Percentiles rank a stretch among this genome's conserved stretches.
Evolutionary conservation across 2,113 vertebrate species (phyloP).

Genomic region (Notothenia rossii): DNA sequence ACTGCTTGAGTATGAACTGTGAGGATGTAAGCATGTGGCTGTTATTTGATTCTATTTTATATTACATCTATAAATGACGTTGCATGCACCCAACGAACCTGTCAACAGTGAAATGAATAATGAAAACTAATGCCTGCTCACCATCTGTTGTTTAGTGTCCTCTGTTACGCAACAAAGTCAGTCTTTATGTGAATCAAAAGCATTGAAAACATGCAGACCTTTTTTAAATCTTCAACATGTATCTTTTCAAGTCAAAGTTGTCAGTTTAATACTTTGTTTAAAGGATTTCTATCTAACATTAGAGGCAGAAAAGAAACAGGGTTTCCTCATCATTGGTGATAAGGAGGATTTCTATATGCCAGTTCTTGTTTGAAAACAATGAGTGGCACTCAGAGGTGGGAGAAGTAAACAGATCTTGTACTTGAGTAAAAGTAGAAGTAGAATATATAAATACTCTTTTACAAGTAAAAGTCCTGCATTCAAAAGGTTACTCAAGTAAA

Average conservation of each 20-base stretch:
- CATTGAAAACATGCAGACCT: neutral
- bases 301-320: neutral
- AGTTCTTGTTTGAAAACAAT: too few species aligned
- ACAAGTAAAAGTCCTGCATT: too few species aligned
- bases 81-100: slow-evolving; percentile 65
- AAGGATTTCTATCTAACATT: too few species aligned
- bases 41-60: slow-evolving; percentile 22
- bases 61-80: slow-evolving; percentile 12
- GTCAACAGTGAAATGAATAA: slow-evolving; percentile 54
- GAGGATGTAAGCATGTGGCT: slow-evolving; percentile 49
- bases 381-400: too few species aligned
- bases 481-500: too few species aligned
- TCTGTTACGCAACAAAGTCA: slow-evolving; percentile 30
- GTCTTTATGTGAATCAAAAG: neutral
- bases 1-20: slow-evolving; percentile 28
- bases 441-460: too few species aligned
- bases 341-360: too few species aligned
- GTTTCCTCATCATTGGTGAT: too few species aligned
- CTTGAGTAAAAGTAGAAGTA: too few species aligned
- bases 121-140: slow-evolving; percentile 62
- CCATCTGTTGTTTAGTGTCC: slow-evolving; percentile 48
- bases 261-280: too few species aligned
- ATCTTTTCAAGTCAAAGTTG: slow-evolving; percentile 4
- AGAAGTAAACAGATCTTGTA: too few species aligned
- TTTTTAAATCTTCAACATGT: neutral